Evolutionary conservation across 2,888 invertebrate species (phyloP), one percentile per base, ranked within the genome.

Genomic region (Ligdia adustata): DNA sequence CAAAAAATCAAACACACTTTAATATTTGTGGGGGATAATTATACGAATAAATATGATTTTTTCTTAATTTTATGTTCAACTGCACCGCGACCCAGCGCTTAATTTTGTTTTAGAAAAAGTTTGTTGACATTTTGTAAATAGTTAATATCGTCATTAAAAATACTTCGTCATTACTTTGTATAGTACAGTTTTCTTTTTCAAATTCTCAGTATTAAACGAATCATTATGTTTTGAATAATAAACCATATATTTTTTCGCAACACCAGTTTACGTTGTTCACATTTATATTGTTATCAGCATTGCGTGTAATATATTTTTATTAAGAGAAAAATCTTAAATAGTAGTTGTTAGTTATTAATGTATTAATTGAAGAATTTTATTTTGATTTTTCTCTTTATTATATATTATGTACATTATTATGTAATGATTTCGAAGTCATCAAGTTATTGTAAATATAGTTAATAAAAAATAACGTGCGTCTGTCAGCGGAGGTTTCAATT

Each of bases 311-410:
- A 88, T 89, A 88, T 86, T 86, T 70, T 88, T 87, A 88, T 83
- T 89, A 82, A 87, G 86, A 86, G 81, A 70, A 84, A 89, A 89
- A 79, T 87, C 88, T 88, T 88, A 87, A 87, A 85, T 84, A 80
- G 79, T 88, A 87, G 86, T 82, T 82, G 69, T 82, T 89, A 89
- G 90, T 75, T 75, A 89, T 86, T 87, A 87, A 87, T 88, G 86
- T 85, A 89, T 88, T 88, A 82, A 86, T 87, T 87, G 86, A 87
- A 83, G 80, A 87, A 82, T 81, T 88, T 87, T 89, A 87, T 88
- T 89, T 85, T 82, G 85, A 89, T 86, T 90, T 89, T 88, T 86
- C 86, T 86, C 81, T 84, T 85, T 85, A 82, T 80, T 79, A 82
- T 86, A 79, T 80, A n/a, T n/a, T n/a, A 83, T 87, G 86, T 89